Evolutionary conservation across 2,888 invertebrate species (phyloP), one percentile per base, ranked within the genome.

Genomic region (Nomada fabriciana): DNA sequence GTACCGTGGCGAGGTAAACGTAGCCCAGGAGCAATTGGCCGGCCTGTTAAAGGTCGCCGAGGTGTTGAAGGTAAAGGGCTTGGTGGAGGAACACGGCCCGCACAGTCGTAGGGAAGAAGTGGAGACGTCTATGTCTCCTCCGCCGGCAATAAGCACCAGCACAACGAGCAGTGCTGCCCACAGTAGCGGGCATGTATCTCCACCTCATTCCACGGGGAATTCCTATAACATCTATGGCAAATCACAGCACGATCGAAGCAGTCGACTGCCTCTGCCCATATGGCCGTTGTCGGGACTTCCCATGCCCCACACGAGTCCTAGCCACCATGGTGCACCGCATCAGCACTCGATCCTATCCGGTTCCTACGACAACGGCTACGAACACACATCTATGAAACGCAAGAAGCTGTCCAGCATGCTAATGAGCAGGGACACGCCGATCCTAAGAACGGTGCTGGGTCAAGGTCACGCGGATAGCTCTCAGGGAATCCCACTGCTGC

Each of bases 1-100:
- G 98, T 98, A 98, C 94, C 96, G 97, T 50, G 98, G 98, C 0
- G 98, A 98, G 94, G 98, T 98, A 36, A 98, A 98, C 92, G 97
- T 98, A 18, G 97, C 97, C 18, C 97, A 98, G 92, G 97, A 97
- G 82, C 97, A 98, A 91, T 91, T 96, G 29, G 94, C 94, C 0
- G 95, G 95, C 0, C 91, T 96, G 64, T 92, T 96, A n/a, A 95
- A 95, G 89, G 95, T 96, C 5, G 96, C 96, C 0, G 95, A 95
- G 88, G 94, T 95, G 9, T 91, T 96, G 10, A 95, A 95, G 92
- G 95, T 96, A n/a, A 96, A 96, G 89, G 96, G 96, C 0, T 92
- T 96, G 11, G 95, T 95, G 3, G 95, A 96, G 80, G 95, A 95
- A 85, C 95, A 95, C 84, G 91, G 94, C 36, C 84, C 85, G 36